Percentiles rank a stretch among this genome's conserved stretches.
Conservation (phyloP, 1,140 invertebrate species). For the silkworm (Bombyx mori) region ASM3026992v2 NC_085112.1:19001-19500, state of each 20-base stretch:
- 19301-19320: conserved; percentile 72
- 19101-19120: conserved; percentile 73
- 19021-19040: conserved; percentile 41
- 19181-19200: neutral
- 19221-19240: neutral
- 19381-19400: conserved; percentile 70
- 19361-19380: conserved; percentile 72
- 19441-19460: no score
- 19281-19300: conserved; percentile 74
- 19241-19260: conserved; percentile 60
- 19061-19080: conserved; percentile 71
- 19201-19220: neutral
- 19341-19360: conserved; percentile 68
- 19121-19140: conserved; percentile 70
- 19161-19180: conserved; percentile 56
- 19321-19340: conserved; percentile 71
- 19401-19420: conserved; percentile 61
- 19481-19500: conserved; percentile 70
- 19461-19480: neutral
- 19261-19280: conserved; percentile 73
- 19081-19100: conserved; percentile 70
- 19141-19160: conserved; percentile 72
- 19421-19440: neutral
- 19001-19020: no score
- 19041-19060: conserved; percentile 71